A percentile compares a stretch with the other conserved stretches of the same genome.
Conservation (phyloP, 2,113 vertebrate genomes). For the Barbus barbus region DNA sequence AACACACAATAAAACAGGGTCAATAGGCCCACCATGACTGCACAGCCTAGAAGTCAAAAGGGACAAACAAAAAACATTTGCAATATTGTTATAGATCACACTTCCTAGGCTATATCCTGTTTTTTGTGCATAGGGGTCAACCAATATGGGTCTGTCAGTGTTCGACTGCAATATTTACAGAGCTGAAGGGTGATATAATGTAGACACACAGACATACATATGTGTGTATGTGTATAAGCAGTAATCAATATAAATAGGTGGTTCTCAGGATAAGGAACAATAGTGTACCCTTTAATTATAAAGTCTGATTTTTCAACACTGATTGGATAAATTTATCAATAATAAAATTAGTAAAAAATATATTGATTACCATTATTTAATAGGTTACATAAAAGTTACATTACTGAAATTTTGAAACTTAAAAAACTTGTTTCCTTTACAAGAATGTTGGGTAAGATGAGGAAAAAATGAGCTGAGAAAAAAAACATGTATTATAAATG, state of each 20-base stretch:
- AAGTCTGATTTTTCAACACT: too few species aligned
- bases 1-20: background rate
- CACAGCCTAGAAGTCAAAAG: slow-evolving; percentile 6
- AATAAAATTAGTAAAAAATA: too few species aligned
- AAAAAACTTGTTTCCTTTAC: too few species aligned
- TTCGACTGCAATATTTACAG: background rate
- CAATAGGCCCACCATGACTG: slow-evolving; percentile 29
- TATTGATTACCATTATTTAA: background rate
- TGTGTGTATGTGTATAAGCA: background rate
- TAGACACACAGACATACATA: background rate
- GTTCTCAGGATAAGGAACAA: too few species aligned
- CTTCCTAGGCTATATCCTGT: background rate
- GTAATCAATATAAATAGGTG: too few species aligned
- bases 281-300: too few species aligned
- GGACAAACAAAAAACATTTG: slow-evolving; percentile 22
- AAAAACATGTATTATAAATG: too few species aligned
- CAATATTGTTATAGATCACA: background rate
- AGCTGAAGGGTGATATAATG: background rate
- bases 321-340: too few species aligned
- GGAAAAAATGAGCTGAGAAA: background rate
- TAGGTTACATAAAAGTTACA: background rate
- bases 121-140: background rate
- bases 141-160: background rate
- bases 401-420: background rate
- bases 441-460: too few species aligned